Evolutionary conservation across 2,888 invertebrate genomes (phyloP), one percentile per base, ranked within the genome.

Genomic region (Cheilosia grossa): DNA sequence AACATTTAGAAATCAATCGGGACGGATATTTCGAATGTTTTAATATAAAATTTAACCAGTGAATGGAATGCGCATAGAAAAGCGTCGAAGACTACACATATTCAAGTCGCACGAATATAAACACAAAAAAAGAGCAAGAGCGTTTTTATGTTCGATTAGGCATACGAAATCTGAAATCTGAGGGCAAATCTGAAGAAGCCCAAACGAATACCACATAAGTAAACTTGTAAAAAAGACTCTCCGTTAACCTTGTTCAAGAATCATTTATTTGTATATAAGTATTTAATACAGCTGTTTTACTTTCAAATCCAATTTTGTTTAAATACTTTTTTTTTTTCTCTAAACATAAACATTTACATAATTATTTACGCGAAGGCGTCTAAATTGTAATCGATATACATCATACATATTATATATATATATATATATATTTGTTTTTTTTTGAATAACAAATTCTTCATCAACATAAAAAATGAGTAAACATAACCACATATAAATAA

Each of bases 271-370:
- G n/a, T 73, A 58, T 70, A 59, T 72, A 53, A 54, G 3, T 47
- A 47, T 47, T 21, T 70, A 78, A 40, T 40, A 67, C 72, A 82
- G 67, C 61, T 77, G 58, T 72, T 66, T 80, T 56, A 56, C 42
- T 83, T 79, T 79, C 63, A 83, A 83, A 69, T 83, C 63, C 82
- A 79, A 21, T 67, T 63, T 69, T 73, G 63, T 49, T 73, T 74
- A 82, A 82, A 78, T 78, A 73, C 49, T 70, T 67, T 21, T 9
- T 73, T 67, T 19, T 47, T 24, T 51, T 78, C 67, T 69, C 69
- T 74, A 83, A 56, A 64, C 56, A 66, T 75, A 74, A 19, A 63
- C 58, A 27, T 30, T 47, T 47, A 59, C 47, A 59, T 74, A 27
- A 27, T 27, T 27, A 61, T 67, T 66, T 61, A 51, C 66, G 64